phyloP scores from a whole-genome alignment of 2,113 vertebrate species.

The Lanius collurio region DNA sequence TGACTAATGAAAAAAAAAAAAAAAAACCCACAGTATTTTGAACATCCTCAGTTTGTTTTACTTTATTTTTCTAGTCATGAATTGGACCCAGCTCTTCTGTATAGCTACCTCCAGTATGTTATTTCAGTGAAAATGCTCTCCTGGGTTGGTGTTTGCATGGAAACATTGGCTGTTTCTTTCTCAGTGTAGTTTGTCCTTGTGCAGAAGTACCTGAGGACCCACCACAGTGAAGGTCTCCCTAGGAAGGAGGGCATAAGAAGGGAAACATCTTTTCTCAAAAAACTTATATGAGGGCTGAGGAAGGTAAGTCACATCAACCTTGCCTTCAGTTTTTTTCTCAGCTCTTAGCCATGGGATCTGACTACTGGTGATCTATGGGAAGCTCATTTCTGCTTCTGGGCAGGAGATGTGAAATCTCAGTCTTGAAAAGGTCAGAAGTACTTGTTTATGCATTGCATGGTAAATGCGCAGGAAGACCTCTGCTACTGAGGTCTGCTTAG shows the following conservation, averaged over 20 bases:
- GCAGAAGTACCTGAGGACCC: not conserved
- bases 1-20: not conserved
- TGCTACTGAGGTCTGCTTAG: not conserved
- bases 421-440: not conserved
- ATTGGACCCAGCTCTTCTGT: not conserved
- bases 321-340: not conserved
- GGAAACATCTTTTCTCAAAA: not conserved
- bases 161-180: not conserved
- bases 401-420: not conserved
- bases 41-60: not conserved
- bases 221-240: not conserved
- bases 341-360: not conserved
- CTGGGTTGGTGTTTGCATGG: not conserved
- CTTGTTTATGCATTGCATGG: not conserved
- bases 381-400: not conserved
- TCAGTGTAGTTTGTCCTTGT: not conserved
- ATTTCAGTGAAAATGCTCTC: not conserved
- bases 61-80: not conserved
- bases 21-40: not conserved
- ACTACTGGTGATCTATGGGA: not conserved
- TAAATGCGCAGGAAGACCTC: not conserved
- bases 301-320: accelerated
- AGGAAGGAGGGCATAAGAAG: not conserved
- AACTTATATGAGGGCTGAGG: not conserved
- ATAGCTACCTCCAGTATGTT: not conserved